Evolutionary conservation across 2,113 vertebrate genomes (phyloP), one percentile per base, ranked within the genome.

Genomic region (Herpetotheres cachinnans): DNA sequence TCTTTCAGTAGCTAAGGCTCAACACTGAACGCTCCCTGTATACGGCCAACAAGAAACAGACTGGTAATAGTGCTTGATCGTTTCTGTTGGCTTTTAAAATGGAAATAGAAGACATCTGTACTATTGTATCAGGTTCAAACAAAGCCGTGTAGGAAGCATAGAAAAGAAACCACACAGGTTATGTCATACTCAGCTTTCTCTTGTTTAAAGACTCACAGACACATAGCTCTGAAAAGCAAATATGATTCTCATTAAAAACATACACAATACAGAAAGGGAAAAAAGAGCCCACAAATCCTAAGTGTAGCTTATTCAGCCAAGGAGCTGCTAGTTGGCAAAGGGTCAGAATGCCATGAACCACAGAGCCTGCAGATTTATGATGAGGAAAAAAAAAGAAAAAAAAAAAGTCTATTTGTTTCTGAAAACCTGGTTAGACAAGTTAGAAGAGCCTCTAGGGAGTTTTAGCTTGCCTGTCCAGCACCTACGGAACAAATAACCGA

Each of bases 381-480:
- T n/a, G 13, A 13, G 3, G 4, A 7, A 4, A 34, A 25, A n/a
- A 32, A 40, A 47, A 30, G 52, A 52, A 24, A 36, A 20, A 49
- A 32, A 38, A 56, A 34, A 4, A 10, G 10, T 56, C 14, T 77
- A 86, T 81, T 92, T 93, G 32, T 86, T 97, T 92, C 77, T 82
- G 49, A 46, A 95, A 90, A 95, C 70, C 82, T 89, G 56, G 46
- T 93, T 91, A 81, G 82, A 94, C 63, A 89, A 13, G 36, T 97
- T 91, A 83, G 92, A 97, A 97, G 65, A 96, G 90, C 44, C 97
- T 97, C 93, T 81, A 71, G 91, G 73, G 94, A 98, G 40, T 86
- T 94, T 97, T 95, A 96, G 79, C 85, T 97, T 97, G 94, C 63
- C 93, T 95, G 96, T 96, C 97, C 77, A 11, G 92, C 90, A 96